Percentiles rank a stretch among this genome's conserved stretches.
These are phyloP conservation scores for Microtus pennsylvanicus DNA, from an alignment of 2,113 vertebrate species.

Conservation along the genomic window DNA sequence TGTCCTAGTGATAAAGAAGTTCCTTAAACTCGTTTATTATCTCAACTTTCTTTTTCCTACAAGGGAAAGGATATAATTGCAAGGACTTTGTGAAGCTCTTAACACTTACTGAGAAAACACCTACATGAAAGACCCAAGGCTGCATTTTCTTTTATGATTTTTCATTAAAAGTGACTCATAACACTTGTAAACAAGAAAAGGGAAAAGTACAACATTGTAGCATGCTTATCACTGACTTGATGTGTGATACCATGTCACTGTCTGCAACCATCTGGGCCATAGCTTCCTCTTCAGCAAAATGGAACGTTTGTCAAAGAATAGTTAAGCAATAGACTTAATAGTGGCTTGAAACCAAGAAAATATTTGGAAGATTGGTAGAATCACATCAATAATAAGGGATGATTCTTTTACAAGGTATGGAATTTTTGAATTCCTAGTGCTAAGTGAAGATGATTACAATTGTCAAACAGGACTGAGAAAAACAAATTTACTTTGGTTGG, in stretches of 20 bases:
- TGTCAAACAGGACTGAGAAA: constrained; percentile 28
- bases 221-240: not conserved
- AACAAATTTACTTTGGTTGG: not conserved
- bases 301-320: not conserved
- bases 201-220: not conserved
- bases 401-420: not conserved
- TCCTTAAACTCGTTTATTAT: not conserved
- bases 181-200: not conserved
- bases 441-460: not conserved
- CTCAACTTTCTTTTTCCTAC: not conserved
- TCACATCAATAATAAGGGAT: not conserved
- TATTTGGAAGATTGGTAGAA: not conserved
- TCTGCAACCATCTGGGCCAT: not conserved
- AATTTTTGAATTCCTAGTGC: not conserved
- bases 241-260: not conserved
- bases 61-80: not conserved
- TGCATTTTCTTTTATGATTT: not conserved
- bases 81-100: not conserved
- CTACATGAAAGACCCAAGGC: not conserved
- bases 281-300: not conserved
- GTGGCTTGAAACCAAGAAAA: constrained; percentile 24
- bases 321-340: not conserved
- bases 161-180: not conserved
- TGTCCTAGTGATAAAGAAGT: not conserved
- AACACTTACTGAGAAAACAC: not conserved